phyloP scores from a whole-genome alignment of 2,113 vertebrate species.

The Parotia lawesii region DNA sequence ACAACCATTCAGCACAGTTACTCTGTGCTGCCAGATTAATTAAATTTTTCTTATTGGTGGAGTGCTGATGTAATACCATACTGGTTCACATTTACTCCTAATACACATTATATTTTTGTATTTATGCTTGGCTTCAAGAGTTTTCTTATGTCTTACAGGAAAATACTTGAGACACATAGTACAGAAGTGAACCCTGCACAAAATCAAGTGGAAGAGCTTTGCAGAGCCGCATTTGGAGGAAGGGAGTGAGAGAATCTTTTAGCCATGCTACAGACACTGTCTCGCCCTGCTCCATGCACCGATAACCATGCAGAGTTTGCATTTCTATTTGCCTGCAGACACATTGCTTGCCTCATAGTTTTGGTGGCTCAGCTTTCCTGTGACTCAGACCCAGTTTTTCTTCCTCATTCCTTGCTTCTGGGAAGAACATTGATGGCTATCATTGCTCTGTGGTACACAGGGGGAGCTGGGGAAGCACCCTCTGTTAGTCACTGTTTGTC shows the following conservation, averaged over 20 bases:
- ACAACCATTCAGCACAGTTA: neutral
- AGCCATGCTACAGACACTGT: fast-evolving
- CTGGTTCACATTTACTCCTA: neutral
- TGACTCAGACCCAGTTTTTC: neutral
- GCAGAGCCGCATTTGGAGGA: neutral
- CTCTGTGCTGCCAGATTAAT: neutral
- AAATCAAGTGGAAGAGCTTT: neutral
- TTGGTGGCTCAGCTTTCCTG: neutral
- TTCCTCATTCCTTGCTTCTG: slow-evolving; percentile 16
- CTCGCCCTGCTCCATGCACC: neutral
- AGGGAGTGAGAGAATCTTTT: neutral
- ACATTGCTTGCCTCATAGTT: neutral
- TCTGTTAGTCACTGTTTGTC: slow-evolving; percentile 16
- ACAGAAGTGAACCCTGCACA: neutral
- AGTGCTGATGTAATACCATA: fast-evolving
- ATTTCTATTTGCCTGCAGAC: neutral
- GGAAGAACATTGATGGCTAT: neutral
- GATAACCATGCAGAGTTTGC: neutral
- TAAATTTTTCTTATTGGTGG: neutral
- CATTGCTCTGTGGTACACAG: neutral
- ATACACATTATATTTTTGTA: neutral
- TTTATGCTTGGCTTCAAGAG: neutral
- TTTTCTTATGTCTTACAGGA: neutral
- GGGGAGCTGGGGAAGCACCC: neutral
- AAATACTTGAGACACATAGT: neutral